Base-by-base conservation (phyloP, 1,140 invertebrate genomes). In the Zaprionus tsacasi region DNA sequence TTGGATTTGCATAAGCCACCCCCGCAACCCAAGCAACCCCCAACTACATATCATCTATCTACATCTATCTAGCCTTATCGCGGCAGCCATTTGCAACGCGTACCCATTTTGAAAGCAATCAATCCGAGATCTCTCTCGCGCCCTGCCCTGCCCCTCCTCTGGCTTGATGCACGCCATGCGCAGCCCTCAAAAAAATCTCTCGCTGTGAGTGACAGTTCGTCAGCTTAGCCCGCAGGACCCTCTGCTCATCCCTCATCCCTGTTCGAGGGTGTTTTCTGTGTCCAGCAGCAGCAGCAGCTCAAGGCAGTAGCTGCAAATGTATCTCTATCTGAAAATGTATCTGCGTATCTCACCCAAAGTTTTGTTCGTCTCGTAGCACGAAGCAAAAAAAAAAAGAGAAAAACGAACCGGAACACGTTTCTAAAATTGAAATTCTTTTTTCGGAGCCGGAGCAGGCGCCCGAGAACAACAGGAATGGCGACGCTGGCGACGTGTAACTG, bases 361-460 rank as follows among this genome's bases (percentile, higher is more conserved):
- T 21, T 21, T 27, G 30, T 52, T n/a, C 5, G 43, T 50, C 10
- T 50, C n/a, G n/a, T n/a, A n/a, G n/a, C n/a, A n/a, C n/a, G n/a
- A n/a, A n/a, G n/a, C n/a, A n/a, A n/a, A n/a, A 38, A 30, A 67
- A 54, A 71, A 67, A 69, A 56, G 38, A 30, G 63, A 54, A 71
- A 67, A 72, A 56, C 40, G 21, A 67, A 40, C 57, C 69, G 74
- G 67, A 90, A 91, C 87, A 86, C 82, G 81, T 91, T 87, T 83
- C 82, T 82, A 87, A 87, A 91, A 87, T 91, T 87, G 80, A 91
- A 91, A 90, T 81, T 90, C 79, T 89, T 77, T 87, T 71, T 78
- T 77, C 74, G 30, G 13, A 27, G 52, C 7, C 74, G 30, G 13
- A 27, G 52, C 7, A 38, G 12, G 38, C 55, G 27, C 45, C 54